Evolutionary conservation across 2,888 invertebrate species (phyloP).

Genomic region (Sturmia bella): DNA sequence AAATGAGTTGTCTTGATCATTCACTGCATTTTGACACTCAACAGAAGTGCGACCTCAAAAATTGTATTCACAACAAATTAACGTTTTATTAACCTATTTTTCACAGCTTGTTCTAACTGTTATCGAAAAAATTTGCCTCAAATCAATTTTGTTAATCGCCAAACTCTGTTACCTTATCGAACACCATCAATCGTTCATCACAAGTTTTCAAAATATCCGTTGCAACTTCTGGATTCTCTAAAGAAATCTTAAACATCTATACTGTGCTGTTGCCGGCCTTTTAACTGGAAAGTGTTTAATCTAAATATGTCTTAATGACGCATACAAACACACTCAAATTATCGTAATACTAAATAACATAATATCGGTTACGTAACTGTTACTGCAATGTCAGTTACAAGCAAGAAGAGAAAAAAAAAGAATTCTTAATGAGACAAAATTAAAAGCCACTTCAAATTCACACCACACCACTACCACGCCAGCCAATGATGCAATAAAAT

Average conservation of each 20-base stretch:
- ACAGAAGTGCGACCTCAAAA: too few species aligned
- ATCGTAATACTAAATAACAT: constrained; percentile 40
- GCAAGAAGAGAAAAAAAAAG: constrained; percentile 10
- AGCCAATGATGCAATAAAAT: constrained; percentile 6
- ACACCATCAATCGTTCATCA: constrained; percentile 1
- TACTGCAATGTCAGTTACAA: constrained; percentile 44
- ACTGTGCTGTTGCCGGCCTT: background rate
- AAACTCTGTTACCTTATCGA: background rate
- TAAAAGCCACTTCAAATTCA: background rate
- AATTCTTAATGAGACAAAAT: constrained; percentile 11
- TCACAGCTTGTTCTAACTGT: too few species aligned
- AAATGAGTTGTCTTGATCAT: too few species aligned
- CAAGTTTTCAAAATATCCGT: background rate
- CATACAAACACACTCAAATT: constrained; percentile 8
- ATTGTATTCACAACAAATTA: too few species aligned
- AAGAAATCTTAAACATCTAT: constrained; percentile 2
- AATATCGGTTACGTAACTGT: constrained; percentile 66
- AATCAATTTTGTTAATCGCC: background rate
- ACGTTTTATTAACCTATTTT: too few species aligned
- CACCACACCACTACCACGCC: too few species aligned
- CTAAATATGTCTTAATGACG: constrained; percentile 8
- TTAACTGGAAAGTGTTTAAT: constrained; percentile 3
- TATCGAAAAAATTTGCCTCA: too few species aligned
- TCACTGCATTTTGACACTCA: too few species aligned
- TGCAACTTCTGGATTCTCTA: constrained; percentile 4